Base-by-base conservation (phyloP, 2,113 vertebrate genomes). In the Protobothrops mucrosquamatus region DNA sequence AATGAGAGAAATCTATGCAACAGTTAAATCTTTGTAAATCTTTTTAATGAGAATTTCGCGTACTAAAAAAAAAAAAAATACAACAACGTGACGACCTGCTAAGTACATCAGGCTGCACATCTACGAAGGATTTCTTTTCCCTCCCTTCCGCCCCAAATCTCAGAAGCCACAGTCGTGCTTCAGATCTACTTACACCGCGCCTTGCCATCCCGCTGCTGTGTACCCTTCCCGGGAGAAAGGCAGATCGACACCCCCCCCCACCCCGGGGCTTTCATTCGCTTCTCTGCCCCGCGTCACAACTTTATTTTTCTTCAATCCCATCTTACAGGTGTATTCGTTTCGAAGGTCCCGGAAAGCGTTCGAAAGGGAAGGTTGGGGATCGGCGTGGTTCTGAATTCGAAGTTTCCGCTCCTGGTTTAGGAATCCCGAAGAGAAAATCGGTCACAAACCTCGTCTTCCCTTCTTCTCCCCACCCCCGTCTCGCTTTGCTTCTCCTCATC, bases 251-350 rank as follows among this genome's bases (percentile, higher is more conserved):
- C 15, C 0, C 86, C 15, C 0, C 86, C 14, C 2, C 2, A 56
- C 10, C 26, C 34, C 6, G 34, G 34, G 3, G 74, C 74, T 81
- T 24, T 24, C 20, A 64, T 24, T 56, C 74, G 46, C 54, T 48
- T 46, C 89, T 26, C 5, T 34, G 9, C 74, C 34, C 23, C 14
- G 12, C 11, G 46, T 22, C 20, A 34, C 93, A 92, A 9, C 89
- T 54, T 54, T 94, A 2, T 85, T 0, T 29, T 22, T 46, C 20
- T 52, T 59, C 4, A 2, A 24, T 6, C 74, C 46, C 8, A 34
- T 94, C 96, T 94, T 94, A 96, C 96, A 97, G 96, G 96, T 95
- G 96, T 93, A 94, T 91, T n/a, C 5, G 91, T 55, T 74, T 85
- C 39, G 20, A 3, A 52, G 5, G 23, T 4, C 34, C 59, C 51